A percentile compares a stretch with the other conserved stretches of the same genome.
Conservation (phyloP, 2,888 invertebrate genomes). For the Dinocampus coccinellae region DNA sequence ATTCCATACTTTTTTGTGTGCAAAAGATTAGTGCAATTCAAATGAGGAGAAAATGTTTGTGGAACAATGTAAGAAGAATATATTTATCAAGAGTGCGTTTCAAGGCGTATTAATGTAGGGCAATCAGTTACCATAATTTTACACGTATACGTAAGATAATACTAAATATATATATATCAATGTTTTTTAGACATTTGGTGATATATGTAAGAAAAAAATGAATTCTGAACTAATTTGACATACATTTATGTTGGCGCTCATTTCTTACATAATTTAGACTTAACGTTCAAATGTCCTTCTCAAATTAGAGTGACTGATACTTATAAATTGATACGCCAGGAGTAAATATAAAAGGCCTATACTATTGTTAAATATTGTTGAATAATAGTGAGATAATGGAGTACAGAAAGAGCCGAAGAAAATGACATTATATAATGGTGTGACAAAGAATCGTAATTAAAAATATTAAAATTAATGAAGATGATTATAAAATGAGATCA, state of each 20-base stretch:
- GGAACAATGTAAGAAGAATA: background rate
- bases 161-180: no score
- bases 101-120: slow-evolving; percentile 56
- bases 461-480: slow-evolving; percentile 61
- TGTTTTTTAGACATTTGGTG: background rate
- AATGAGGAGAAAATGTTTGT: slow-evolving; percentile 39
- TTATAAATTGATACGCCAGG: slow-evolving; percentile 57
- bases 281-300: slow-evolving; percentile 17
- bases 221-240: background rate
- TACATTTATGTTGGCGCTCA: background rate
- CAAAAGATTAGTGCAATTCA: slow-evolving; percentile 65
- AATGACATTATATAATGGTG: slow-evolving; percentile 46
- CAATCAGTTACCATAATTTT: slow-evolving; percentile 48
- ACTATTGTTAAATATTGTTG: slow-evolving; percentile 66
- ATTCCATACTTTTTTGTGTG: slow-evolving; percentile 42
- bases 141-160: slow-evolving; percentile 13
- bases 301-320: slow-evolving; percentile 49
- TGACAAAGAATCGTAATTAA: slow-evolving; percentile 58
- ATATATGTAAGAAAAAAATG: slow-evolving; percentile 2
- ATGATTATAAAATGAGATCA: slow-evolving; percentile 58
- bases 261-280: slow-evolving; percentile 25
- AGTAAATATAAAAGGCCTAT: slow-evolving; percentile 60
- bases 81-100: slow-evolving; percentile 37
- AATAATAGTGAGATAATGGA: slow-evolving; percentile 55
- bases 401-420: slow-evolving; percentile 20